Evolutionary conservation across 2,797 vertebrate genomes (phyloP).

Genomic region (Cyclura pinguis): DNA sequence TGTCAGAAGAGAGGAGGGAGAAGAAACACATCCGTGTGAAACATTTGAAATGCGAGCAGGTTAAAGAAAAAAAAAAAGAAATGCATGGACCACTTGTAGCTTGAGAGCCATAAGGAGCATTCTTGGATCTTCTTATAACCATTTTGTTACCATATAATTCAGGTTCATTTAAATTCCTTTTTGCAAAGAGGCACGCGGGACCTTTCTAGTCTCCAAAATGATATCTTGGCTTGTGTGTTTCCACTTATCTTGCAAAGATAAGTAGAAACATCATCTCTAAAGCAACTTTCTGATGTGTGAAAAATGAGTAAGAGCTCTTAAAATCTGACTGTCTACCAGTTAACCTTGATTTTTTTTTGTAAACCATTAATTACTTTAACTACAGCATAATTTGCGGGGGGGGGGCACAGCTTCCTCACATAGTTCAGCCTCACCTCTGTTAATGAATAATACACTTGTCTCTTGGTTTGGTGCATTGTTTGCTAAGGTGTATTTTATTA

Average conservation of each 20-base stretch:
- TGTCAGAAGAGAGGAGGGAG: neutral
- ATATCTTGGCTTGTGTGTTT: neutral
- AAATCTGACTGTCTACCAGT: neutral
- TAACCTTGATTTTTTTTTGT: neutral
- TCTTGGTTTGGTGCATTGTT: neutral
- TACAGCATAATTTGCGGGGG: no score
- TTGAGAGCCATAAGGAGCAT: neutral
- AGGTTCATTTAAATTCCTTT: neutral
- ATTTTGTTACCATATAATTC: neutral
- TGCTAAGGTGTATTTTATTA: neutral
- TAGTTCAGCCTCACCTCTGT: neutral
- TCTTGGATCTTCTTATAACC: neutral
- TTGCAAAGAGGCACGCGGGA: neutral
- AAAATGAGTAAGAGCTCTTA: neutral
- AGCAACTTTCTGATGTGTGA: neutral
- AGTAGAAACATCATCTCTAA: neutral
- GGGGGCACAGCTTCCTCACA: neutral
- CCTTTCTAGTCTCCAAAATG: neutral
- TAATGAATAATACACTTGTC: neutral
- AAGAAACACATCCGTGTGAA: slow-evolving; percentile 4
- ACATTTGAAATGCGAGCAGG: neutral
- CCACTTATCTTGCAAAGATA: neutral
- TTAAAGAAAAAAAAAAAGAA: neutral
- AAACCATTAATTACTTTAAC: neutral
- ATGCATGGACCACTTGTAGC: neutral